A percentile compares a stretch with the other conserved stretches of the same genome.
Conservation (phyloP, 2,888 invertebrate species). For the Margaritifera margaritifera region DNA sequence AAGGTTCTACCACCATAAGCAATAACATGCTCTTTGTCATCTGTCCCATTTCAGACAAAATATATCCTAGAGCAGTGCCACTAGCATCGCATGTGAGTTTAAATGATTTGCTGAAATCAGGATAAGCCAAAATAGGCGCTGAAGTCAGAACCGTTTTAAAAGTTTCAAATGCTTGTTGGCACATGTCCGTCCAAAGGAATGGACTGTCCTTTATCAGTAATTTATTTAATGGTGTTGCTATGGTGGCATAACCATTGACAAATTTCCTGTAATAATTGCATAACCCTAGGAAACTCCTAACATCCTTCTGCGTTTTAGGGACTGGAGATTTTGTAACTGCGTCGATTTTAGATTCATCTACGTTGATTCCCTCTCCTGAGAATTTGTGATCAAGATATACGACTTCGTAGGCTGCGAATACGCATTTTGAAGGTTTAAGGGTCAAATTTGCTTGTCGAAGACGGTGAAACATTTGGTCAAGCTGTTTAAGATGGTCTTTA, state of each 20-base stretch:
- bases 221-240: too few relatives aligned
- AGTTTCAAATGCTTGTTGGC: conserved; percentile 22
- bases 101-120: too few relatives aligned
- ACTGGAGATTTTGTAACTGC: conserved; percentile 15
- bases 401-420: conserved; percentile 30
- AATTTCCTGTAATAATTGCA: conserved; percentile 30
- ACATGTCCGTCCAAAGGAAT: conserved; percentile 29
- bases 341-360: conserved; percentile 23
- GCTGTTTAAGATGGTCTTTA: conserved; percentile 32
- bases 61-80: too few relatives aligned
- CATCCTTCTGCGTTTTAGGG: conserved; percentile 31
- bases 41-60: too few relatives aligned
- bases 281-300: conserved; percentile 30
- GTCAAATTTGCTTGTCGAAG: conserved; percentile 30
- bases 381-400: conserved; percentile 37
- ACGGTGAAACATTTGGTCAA: conserved; percentile 27
- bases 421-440: too few relatives aligned
- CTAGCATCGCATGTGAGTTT: too few relatives aligned
- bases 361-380: conserved; percentile 27
- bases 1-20: too few relatives aligned
- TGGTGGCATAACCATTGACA: conserved; percentile 28
- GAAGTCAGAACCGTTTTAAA: too few relatives aligned
- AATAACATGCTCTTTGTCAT: too few relatives aligned
- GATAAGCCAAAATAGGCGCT: too few relatives aligned
- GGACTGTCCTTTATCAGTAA: conserved; percentile 21